Evolutionary conservation across 1,140 invertebrate genomes (phyloP), one percentile per base, ranked within the genome.

Genomic region (Pseudomyrmex sp.): DNA sequence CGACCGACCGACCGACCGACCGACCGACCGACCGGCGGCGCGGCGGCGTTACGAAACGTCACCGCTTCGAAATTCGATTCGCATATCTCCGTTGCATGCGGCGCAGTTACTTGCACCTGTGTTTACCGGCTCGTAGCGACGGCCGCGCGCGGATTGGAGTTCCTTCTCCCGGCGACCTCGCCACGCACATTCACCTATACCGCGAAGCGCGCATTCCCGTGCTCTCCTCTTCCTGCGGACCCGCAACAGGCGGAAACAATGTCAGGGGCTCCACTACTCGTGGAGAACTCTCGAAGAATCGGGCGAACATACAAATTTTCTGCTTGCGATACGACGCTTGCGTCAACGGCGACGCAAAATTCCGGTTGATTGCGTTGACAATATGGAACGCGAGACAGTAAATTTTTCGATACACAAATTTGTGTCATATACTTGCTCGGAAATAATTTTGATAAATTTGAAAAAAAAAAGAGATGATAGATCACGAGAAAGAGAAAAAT

Each of bases 131-230:
- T 58, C 68, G 56, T 18, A 59, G 50, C 62, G 18, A 62, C 46
- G 56, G 23, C 61, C 73, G 75, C 63, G 50, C 69, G 82, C 69
- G 85, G 85, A 88, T 87, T 88, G 82, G 85, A 80, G 86, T 88
- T 87, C 59, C 85, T 88, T 87, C 76, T 86, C 82, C 85, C 85
- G 66, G 65, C 74, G 86, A 87, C 85, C 86, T 88, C 86, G 86
- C 77, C 76, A 87, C 85, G 86, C 86, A 84, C 86, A 58, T 88
- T 88, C 86, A 88, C 86, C 86, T 84, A 88, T 84, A 84, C 82
- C 82, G 82, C 86, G 82, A 84, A 62, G 76, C 69, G 82, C 63
- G 74, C 44, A 59, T 58, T 58, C 58, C 48, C 85, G 85, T 63
- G 62, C 72, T 66, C 70, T 52, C 56, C 23, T 76, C 85, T 77